Evolutionary conservation across 2,888 invertebrate species (phyloP).

Genomic region (Sicus ferrugineus): DNA sequence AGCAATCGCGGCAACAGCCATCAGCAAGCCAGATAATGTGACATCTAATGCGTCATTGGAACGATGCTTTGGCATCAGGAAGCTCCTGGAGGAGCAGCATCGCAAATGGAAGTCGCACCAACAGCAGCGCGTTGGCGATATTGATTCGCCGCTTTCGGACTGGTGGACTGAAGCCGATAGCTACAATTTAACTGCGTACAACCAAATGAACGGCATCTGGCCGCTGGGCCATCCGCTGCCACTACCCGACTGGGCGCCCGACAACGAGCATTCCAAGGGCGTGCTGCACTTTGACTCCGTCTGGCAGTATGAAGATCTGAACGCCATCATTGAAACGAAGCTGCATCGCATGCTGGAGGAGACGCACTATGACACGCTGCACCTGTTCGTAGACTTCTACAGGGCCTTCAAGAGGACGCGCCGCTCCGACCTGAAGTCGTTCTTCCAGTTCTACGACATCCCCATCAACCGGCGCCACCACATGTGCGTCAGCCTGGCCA

Average conservation of each 20-base stretch:
- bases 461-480: slow-evolving; percentile 80
- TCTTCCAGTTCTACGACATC: slow-evolving; percentile 80
- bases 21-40: slow-evolving; percentile 50
- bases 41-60: slow-evolving; percentile 60
- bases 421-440: slow-evolving; percentile 73
- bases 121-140: slow-evolving; percentile 34
- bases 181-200: slow-evolving; percentile 63
- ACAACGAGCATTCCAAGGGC: slow-evolving; percentile 59
- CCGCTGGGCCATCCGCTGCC: slow-evolving; percentile 77
- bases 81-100: slow-evolving; percentile 53
- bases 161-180: slow-evolving; percentile 60
- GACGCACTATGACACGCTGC: slow-evolving; percentile 89
- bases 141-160: slow-evolving; percentile 37
- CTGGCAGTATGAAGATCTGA: slow-evolving; percentile 79
- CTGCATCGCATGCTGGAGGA: slow-evolving; percentile 82
- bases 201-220: slow-evolving; percentile 69
- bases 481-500: slow-evolving; percentile 88
- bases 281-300: slow-evolving; percentile 63
- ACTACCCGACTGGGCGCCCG: slow-evolving; percentile 76
- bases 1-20: slow-evolving; percentile 27
- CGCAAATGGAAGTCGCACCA: slow-evolving; percentile 44
- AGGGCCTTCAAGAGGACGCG: slow-evolving; percentile 72
- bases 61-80: slow-evolving; percentile 57
- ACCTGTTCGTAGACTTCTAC: slow-evolving; percentile 78
- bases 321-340: slow-evolving; percentile 79